Percentiles rank a stretch among this genome's conserved stretches.
Conservation (phyloP, 2,113 vertebrate species). For the Candoia aspera region DNA sequence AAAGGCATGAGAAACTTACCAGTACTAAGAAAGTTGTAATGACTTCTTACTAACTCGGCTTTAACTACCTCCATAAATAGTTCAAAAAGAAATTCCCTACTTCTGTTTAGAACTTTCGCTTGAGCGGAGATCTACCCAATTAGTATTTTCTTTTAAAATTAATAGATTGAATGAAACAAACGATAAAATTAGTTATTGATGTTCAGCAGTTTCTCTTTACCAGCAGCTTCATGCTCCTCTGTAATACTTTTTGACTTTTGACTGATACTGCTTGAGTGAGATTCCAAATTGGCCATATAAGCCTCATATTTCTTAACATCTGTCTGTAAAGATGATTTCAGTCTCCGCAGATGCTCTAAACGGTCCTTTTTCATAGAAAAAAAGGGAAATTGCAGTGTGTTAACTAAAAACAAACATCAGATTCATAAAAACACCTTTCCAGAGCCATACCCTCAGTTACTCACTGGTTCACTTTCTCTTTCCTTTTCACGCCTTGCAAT, state of each 20-base stretch:
- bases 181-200: neutral
- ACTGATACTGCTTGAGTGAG: constrained; percentile 78
- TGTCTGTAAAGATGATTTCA: constrained; percentile 80
- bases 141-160: neutral
- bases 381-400: neutral
- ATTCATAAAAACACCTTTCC: neutral
- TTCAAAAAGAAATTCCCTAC: neutral
- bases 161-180: neutral
- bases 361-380: constrained; percentile 79
- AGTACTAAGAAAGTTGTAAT: neutral
- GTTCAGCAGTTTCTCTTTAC: constrained; percentile 68
- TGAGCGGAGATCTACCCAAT: neutral
- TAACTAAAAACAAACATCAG: neutral
- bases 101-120: neutral
- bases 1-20: neutral
- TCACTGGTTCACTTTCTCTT: constrained; percentile 84
- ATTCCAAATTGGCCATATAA: constrained; percentile 81
- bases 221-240: constrained; percentile 80
- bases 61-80: neutral
- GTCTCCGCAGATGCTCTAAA: constrained; percentile 81
- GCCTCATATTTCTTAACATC: constrained; percentile 90
- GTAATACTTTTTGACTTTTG: constrained; percentile 76
- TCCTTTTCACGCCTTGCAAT: constrained; percentile 87
- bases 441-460: constrained; percentile 55
- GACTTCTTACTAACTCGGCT: neutral